phyloP scores from a whole-genome alignment of 1,140 invertebrate species.

The Zaprionus ghesquierei region DNA sequence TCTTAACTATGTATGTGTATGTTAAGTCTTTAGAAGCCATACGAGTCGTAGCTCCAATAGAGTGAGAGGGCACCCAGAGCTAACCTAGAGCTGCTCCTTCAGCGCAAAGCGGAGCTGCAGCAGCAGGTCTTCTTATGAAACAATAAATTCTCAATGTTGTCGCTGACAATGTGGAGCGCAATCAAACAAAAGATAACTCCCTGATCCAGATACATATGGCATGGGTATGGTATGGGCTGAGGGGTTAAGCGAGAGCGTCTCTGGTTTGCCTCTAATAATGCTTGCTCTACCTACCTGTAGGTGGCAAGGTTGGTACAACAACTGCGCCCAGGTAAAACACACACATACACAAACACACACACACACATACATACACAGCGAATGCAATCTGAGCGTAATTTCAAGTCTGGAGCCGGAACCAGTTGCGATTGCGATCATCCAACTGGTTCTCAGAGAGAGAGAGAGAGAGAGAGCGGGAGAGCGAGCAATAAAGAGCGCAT shows the following conservation, averaged over 20 bases:
- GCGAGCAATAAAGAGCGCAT: constrained; percentile 19
- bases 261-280: constrained; percentile 36
- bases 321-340: constrained; percentile 38
- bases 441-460: constrained; percentile 44
- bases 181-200: constrained; percentile 41
- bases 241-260: constrained; percentile 36
- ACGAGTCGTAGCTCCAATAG: constrained; percentile 22
- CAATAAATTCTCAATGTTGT: constrained; percentile 48
- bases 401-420: constrained; percentile 54
- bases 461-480: constrained; percentile 7
- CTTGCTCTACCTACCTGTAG: constrained; percentile 34
- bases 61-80: constrained; percentile 47
- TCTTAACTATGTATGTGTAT: not conserved
- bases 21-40: not conserved
- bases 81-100: not conserved
- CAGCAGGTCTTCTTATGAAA: constrained; percentile 49
- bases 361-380: constrained; percentile 15
- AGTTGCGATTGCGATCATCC: constrained; percentile 52
- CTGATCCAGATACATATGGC: constrained; percentile 32
- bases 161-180: constrained; percentile 21
- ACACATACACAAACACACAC: not conserved
- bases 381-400: constrained; percentile 65
- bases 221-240: constrained; percentile 1
- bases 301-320: constrained; percentile 25
- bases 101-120: not conserved